phyloP scores from a whole-genome alignment of 2,113 vertebrate genomes.

The Galemys pyrenaicus region DNA sequence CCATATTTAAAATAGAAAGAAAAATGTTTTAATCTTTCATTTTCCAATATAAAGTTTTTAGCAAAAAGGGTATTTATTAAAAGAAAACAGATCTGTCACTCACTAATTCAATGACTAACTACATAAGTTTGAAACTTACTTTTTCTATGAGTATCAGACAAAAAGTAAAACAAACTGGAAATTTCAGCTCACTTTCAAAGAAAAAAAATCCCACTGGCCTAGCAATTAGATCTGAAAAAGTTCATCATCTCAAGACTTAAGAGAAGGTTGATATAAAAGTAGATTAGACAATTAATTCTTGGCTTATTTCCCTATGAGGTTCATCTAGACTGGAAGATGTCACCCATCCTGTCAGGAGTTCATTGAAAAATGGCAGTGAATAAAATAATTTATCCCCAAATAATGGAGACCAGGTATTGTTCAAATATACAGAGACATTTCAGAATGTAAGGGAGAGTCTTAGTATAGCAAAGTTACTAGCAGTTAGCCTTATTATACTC shows the following conservation, averaged over 20 bases:
- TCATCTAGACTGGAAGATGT: not conserved
- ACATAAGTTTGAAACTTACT: constrained; percentile 48
- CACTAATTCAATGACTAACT: constrained; percentile 59
- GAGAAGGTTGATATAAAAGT: not conserved
- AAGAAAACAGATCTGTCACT: constrained; percentile 45
- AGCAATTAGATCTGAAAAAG: constrained; percentile 35
- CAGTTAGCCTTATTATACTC: not conserved
- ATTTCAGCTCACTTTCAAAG: not conserved
- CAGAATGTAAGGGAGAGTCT: not conserved
- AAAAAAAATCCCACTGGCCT: not conserved
- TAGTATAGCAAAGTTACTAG: not conserved
- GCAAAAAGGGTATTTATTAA: constrained; percentile 66
- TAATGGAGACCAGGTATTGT: not conserved
- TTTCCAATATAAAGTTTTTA: constrained; percentile 66
- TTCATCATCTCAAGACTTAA: not conserved
- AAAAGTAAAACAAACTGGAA: constrained; percentile 46
- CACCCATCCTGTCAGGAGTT: not conserved
- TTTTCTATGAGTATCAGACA: constrained; percentile 16
- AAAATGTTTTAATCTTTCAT: constrained; percentile 71
- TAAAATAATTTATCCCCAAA: not conserved
- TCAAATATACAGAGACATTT: not conserved
- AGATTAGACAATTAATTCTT: not conserved
- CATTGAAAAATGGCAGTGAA: not conserved
- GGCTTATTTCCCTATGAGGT: not conserved
- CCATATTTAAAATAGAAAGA: constrained; percentile 66